phyloP scores from a whole-genome alignment of 2,888 invertebrate genomes.

The Masnerella sp. region DNA sequence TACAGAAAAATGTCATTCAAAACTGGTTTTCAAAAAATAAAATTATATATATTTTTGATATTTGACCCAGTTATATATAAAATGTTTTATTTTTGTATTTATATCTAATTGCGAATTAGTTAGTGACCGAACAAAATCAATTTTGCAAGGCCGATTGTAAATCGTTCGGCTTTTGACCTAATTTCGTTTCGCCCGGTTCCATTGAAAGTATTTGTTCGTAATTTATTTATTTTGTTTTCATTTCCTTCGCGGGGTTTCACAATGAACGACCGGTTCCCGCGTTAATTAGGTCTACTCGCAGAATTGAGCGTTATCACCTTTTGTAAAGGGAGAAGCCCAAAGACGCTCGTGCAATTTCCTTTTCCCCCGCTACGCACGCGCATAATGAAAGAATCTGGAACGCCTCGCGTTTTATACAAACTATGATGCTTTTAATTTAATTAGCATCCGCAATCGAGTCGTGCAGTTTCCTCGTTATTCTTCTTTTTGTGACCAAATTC shows the following conservation, averaged over 20 bases:
- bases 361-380: slow-evolving; percentile 30
- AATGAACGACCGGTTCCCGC: slow-evolving; percentile 57
- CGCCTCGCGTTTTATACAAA: slow-evolving; percentile 37
- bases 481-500: slow-evolving; percentile 3
- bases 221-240: slow-evolving; percentile 33
- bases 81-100: not conserved
- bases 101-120: too few relatives aligned
- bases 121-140: not conserved
- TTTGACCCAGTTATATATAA: too few relatives aligned
- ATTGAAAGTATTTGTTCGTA: slow-evolving; percentile 25
- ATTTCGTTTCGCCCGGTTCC: not conserved
- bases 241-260: slow-evolving; percentile 45
- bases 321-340: slow-evolving; percentile 37
- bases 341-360: slow-evolving; percentile 55
- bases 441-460: slow-evolving; percentile 42
- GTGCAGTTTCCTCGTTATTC: slow-evolving; percentile 28
- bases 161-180: not conserved
- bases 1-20: too few relatives aligned
- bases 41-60: too few relatives aligned
- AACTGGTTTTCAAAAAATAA: too few relatives aligned
- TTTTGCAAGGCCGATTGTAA: not conserved
- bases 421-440: slow-evolving; percentile 54
- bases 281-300: slow-evolving; percentile 60
- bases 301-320: slow-evolving; percentile 59
- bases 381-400: slow-evolving; percentile 52